phyloP scores from a whole-genome alignment of 2,797 vertebrate species.

The Aphelocoma californica region DNA sequence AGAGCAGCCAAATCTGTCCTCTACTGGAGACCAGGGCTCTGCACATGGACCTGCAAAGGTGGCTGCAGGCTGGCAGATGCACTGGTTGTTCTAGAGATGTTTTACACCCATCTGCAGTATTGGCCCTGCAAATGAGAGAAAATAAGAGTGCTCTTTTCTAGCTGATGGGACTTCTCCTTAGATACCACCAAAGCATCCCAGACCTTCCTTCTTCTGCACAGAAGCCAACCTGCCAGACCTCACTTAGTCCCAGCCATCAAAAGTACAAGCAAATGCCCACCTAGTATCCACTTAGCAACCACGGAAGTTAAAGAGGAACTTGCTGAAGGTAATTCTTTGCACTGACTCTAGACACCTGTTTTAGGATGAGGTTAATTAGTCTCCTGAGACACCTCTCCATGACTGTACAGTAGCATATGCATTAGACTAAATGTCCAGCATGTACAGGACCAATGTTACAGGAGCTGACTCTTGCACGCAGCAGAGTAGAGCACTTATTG shows the following conservation, averaged over 20 bases:
- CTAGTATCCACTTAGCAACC: neutral
- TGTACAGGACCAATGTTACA: neutral
- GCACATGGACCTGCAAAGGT: neutral
- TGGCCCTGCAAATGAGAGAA: neutral
- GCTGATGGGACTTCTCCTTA: neutral
- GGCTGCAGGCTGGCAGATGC: neutral
- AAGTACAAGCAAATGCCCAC: neutral
- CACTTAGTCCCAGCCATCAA: neutral
- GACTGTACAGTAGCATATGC: neutral
- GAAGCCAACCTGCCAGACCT: neutral
- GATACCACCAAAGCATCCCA: neutral
- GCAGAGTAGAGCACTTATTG: neutral
- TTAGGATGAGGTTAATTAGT: neutral
- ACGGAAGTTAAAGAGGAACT: neutral
- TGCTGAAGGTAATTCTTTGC: neutral
- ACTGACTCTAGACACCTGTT: neutral
- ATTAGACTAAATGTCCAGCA: neutral
- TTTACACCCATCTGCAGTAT: neutral
- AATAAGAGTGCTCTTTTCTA: neutral
- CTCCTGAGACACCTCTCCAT: neutral
- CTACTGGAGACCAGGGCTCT: neutral
- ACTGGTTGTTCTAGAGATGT: neutral
- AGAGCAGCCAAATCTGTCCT: neutral
- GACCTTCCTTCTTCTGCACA: neutral
- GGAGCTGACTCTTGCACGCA: neutral